These are phyloP conservation scores for Cichlasoma orientale DNA, from an alignment of 2,797 vertebrate species.

Conservation along the genomic window DNA sequence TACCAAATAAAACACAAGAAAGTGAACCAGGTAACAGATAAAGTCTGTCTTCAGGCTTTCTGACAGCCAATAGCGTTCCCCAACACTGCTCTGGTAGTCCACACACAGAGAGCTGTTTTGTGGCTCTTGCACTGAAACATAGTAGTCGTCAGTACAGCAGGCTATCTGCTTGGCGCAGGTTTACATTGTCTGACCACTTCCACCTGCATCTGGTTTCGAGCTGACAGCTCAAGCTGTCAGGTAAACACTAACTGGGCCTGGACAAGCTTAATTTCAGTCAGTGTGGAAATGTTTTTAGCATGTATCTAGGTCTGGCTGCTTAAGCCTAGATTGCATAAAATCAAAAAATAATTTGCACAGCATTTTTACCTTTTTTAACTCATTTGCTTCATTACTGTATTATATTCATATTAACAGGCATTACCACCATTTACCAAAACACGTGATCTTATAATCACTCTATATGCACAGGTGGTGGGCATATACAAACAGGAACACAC, in stretches of 20 bases:
- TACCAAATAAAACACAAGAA: not conserved
- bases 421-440: not conserved
- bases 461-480: not conserved
- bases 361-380: not conserved
- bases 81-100: not conserved
- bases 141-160: too few species aligned
- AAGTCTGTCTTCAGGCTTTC: not conserved
- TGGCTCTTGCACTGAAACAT: slow-evolving; percentile 10
- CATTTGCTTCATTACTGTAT: not conserved
- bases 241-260: slow-evolving; percentile 49
- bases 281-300: slow-evolving; percentile 13
- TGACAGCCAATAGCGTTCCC: not conserved
- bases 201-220: slow-evolving; percentile 51
- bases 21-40: not conserved
- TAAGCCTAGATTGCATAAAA: not conserved
- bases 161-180: slow-evolving; percentile 30
- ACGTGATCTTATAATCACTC: too few species aligned
- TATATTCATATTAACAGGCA: not conserved
- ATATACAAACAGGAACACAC: not conserved
- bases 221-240: slow-evolving; percentile 32
- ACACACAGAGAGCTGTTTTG: not conserved
- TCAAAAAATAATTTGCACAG: not conserved
- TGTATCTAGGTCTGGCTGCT: slow-evolving; percentile 3
- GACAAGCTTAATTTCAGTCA: slow-evolving; percentile 12
- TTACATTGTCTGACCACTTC: slow-evolving; percentile 35